Base-by-base conservation (phyloP, 1,140 invertebrate genomes). In the Acromyrmex charruanus region DNA sequence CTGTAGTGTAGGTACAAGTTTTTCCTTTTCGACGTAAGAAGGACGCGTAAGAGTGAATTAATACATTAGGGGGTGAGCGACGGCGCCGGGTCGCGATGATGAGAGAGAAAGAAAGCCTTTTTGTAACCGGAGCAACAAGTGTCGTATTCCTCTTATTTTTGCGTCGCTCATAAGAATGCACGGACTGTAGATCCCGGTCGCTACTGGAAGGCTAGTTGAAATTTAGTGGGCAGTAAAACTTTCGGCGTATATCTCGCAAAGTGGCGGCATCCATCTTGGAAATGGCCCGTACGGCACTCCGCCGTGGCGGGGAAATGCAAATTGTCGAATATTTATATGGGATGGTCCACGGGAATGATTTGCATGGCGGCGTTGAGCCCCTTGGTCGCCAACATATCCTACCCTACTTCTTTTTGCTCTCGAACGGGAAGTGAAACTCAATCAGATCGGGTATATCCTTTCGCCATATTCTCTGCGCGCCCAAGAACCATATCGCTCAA, bases 181-280 rank as follows among this genome's bases (percentile, higher is more conserved):
- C 75, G 86, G 39, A 12, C 14, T 49, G 51, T 77, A 82, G 14
- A 51, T 10, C 39, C 35, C 65, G 55, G n/a, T 51, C 72, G 77
- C 4, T 66, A 66, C 77, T 25, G 63, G 63, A 77, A 72, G 89
- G 88, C 91, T 93, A 93, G 92, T 91, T 93, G 88, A 92, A 93
- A 93, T 93, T 93, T 93, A 93, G 88, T 91, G 90, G 91, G 92
- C 90, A 93, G 88, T 93, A 93, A 93, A 93, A 93, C 92, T 93
- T 93, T 93, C 92, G 88, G 85, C 90, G 86, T 93, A 93, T 93
- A 93, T 93, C 89, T 92, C 89, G 87, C 86, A 90, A 93, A 93
- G 93, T 93, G 92, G 92, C 90, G 89, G 92, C 87, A 93, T 93
- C 92, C 91, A 93, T 93, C 92, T 93, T 93, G 93, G 88, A 89